Evolutionary conservation across 2,113 vertebrate species (phyloP).

Genomic region (Pomatorhinus ruficollis): DNA sequence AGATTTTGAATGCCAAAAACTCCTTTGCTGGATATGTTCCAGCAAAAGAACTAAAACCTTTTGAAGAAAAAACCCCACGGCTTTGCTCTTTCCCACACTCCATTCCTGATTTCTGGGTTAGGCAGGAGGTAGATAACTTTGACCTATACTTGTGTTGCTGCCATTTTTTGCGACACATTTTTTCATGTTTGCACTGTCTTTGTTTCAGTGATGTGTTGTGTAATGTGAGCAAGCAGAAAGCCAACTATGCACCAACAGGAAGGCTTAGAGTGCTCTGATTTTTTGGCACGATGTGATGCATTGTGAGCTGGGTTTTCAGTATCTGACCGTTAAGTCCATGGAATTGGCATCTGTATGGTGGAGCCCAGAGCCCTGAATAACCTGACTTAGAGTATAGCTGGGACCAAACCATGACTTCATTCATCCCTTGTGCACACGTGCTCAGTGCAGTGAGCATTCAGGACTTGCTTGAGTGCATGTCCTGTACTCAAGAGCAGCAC

Average conservation of each 20-base stretch:
- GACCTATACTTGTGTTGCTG: not conserved
- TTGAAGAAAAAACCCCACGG: not conserved
- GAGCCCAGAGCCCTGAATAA: not conserved
- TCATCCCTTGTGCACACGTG: not conserved
- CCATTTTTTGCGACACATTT: not conserved
- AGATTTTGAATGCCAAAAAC: not conserved
- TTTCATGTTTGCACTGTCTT: conserved; percentile 1
- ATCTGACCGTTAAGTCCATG: not conserved
- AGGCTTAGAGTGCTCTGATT: not conserved
- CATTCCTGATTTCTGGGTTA: not conserved
- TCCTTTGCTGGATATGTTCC: not conserved
- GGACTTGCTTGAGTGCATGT: not conserved
- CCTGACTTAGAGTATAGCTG: not conserved
- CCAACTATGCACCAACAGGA: conserved; percentile 15
- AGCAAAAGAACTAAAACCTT: not conserved
- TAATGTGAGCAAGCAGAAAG: conserved; percentile 46
- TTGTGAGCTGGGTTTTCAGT: not conserved
- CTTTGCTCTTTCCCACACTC: conserved; percentile 22
- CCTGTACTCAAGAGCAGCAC: not conserved
- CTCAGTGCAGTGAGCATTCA: not conserved
- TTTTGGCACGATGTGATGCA: not conserved
- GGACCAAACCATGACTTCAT: not conserved
- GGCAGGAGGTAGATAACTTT: conserved; percentile 7
- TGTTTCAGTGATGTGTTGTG: conserved; percentile 41
- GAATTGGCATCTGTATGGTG: not conserved